Base-by-base conservation (phyloP, 1,140 invertebrate species). In the Potamilus streckersoni region DNA sequence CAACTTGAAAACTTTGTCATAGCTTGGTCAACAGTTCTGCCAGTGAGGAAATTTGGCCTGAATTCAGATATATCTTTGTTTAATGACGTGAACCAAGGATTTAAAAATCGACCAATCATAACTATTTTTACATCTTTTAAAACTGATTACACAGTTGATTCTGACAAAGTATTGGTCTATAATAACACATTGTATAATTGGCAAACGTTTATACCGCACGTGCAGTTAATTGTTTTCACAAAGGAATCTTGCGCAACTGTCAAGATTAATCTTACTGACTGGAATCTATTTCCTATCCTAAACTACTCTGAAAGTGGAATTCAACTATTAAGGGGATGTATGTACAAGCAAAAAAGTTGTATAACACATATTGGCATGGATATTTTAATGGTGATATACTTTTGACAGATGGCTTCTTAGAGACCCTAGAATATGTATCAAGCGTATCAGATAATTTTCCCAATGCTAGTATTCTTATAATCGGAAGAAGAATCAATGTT, bases 371-470 rank as follows among this genome's bases (percentile, higher is more conserved):
- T 5, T 80, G 71, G 65, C 79, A 79, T 59, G 76, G 71, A 16
- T 80, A 75, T 73, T 61, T 70, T 27, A 80, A 80, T 56, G 76
- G 62, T 16, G 79, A 80, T 60, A 75, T 80, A 12, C 56, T 80
- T 31, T 79, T 80, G 20, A 76, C 69, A 19, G 57, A 14, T 20
- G 66, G 75, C 56, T 58, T 80, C 16, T 19, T 80, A 57, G 31
- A 23, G 17, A 78, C 73, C 49, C 38, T 27, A 27, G 27, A 27
- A 27, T 27, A 27, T 27, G 27, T 27, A 27, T 27, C 27, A 27
- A 27, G 27, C 27, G 27, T 27, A 27, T 27, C 27, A 27, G 27
- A 27, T 2, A 2, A 27, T 27, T 27, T 27, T 2, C 27, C 27
- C 27, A 2, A 27, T 27, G 27, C 27, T 2, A 27, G 27, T 27